These are phyloP conservation scores for Planiliza haematocheilus DNA, from an alignment of 2,113 vertebrate species.

Conservation along the genomic window DNA sequence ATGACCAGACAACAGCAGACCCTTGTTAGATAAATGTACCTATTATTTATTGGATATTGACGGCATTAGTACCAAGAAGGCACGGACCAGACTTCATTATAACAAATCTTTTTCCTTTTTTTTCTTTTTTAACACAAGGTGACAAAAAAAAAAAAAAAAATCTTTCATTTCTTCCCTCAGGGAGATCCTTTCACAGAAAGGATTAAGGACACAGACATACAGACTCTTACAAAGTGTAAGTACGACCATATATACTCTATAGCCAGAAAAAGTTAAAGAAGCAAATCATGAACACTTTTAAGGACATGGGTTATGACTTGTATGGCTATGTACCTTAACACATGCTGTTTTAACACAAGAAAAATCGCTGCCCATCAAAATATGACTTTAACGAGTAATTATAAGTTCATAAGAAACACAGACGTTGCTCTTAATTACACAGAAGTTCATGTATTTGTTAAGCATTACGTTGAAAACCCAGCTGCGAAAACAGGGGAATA, in stretches of 20 bases:
- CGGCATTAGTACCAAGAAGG: constrained; percentile 85
- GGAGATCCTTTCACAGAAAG: constrained; percentile 95
- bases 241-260: constrained; percentile 54
- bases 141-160: constrained; percentile 65
- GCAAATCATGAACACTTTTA: constrained; percentile 39
- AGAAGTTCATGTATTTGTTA: constrained; percentile 45
- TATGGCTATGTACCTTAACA: constrained; percentile 77
- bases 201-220: constrained; percentile 81
- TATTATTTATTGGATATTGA: constrained; percentile 89
- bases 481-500: background rate
- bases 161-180: constrained; percentile 60
- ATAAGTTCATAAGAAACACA: constrained; percentile 61
- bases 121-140: constrained; percentile 50
- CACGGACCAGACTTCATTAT: constrained; percentile 84
- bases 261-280: constrained; percentile 46
- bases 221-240: constrained; percentile 67
- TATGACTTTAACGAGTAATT: constrained; percentile 45
- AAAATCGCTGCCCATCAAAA: constrained; percentile 61
- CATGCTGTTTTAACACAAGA: constrained; percentile 55
- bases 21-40: constrained; percentile 84
- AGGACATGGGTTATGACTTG: constrained; percentile 65
- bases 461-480: constrained; percentile 13
- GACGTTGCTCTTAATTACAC: constrained; percentile 53
- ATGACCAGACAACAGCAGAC: constrained; percentile 9
- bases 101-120: constrained; percentile 72